phyloP scores from a whole-genome alignment of 1,140 invertebrate genomes.

The Atta texana region DNA sequence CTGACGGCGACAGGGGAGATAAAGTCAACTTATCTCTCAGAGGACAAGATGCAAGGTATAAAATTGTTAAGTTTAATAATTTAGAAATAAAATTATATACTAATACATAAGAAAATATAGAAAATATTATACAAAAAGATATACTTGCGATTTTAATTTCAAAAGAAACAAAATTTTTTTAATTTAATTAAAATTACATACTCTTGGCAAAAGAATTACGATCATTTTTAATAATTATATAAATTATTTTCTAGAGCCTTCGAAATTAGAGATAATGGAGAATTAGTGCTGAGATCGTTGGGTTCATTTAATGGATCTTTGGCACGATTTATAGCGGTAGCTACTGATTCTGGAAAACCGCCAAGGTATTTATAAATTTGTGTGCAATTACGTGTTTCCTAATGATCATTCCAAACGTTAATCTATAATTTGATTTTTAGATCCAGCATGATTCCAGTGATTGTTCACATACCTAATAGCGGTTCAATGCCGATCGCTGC shows the following conservation, averaged over 20 bases:
- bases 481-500: slow-evolving; percentile 84
- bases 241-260: slow-evolving; percentile 83
- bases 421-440: slow-evolving; percentile 68
- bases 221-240: slow-evolving; percentile 32
- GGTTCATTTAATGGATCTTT: slow-evolving; percentile 88
- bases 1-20: slow-evolving; percentile 93
- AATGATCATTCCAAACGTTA: background rate
- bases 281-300: slow-evolving; percentile 86
- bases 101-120: too few species aligned
- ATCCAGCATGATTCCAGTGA: slow-evolving; percentile 90
- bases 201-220: slow-evolving; percentile 30
- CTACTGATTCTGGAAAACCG: slow-evolving; percentile 92
- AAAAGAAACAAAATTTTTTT: background rate
- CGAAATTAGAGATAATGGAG: slow-evolving; percentile 86
- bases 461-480: slow-evolving; percentile 89
- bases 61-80: slow-evolving; percentile 16
- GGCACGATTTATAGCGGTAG: slow-evolving; percentile 90
- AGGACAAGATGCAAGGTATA: slow-evolving; percentile 90
- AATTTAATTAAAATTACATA: background rate
- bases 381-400: background rate
- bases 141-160: background rate
- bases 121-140: slow-evolving; percentile 11
- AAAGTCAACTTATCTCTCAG: slow-evolving; percentile 89
- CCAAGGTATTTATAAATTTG: slow-evolving; percentile 87
- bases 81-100: background rate